These are phyloP conservation scores for Thamnaconus septentrionalis DNA, from an alignment of 2,113 vertebrate genomes.

Conservation along the genomic window DNA sequence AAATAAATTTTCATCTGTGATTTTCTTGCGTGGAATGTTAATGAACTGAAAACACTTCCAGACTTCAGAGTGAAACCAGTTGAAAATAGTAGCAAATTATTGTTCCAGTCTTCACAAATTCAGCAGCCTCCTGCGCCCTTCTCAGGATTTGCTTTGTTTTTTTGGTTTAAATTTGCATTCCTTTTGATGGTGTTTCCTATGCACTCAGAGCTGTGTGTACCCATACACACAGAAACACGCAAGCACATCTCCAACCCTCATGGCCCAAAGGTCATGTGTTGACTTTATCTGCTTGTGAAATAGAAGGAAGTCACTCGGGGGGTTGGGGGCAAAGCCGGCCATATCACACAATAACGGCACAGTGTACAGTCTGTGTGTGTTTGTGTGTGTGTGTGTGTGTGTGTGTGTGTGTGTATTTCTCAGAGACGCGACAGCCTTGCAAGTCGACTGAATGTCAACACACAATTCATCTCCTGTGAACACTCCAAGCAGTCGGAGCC, in stretches of 20 bases:
- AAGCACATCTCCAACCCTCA: slow-evolving; percentile 15
- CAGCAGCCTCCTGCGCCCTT: background rate
- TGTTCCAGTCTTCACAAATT: background rate
- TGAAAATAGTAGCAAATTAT: too few species aligned
- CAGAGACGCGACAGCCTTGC: slow-evolving; percentile 33
- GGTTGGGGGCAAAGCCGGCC: background rate
- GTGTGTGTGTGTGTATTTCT: slow-evolving; percentile 10
- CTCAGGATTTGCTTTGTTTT: background rate
- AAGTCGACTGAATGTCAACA: slow-evolving; percentile 49
- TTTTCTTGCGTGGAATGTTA: background rate
- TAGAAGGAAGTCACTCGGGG: slow-evolving; percentile 8
- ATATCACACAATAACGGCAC: slow-evolving; percentile 17
- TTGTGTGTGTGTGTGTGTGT: slow-evolving; percentile 14
- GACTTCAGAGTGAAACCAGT: too few species aligned
- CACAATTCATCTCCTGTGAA: slow-evolving; percentile 33
- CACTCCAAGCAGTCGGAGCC: slow-evolving; percentile 13
- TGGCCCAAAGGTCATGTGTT: slow-evolving; percentile 38
- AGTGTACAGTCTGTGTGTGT: background rate
- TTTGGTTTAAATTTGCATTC: background rate
- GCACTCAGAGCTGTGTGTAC: background rate
- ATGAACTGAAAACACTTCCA: too few species aligned
- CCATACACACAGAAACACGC: background rate
- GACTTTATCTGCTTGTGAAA: slow-evolving; percentile 41
- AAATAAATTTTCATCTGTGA: slow-evolving; percentile 30
- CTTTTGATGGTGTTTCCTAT: background rate